A percentile compares a stretch with the other conserved stretches of the same genome.
Conservation (phyloP, 2,113 vertebrate species). For the Donacobius atricapilla region DNA sequence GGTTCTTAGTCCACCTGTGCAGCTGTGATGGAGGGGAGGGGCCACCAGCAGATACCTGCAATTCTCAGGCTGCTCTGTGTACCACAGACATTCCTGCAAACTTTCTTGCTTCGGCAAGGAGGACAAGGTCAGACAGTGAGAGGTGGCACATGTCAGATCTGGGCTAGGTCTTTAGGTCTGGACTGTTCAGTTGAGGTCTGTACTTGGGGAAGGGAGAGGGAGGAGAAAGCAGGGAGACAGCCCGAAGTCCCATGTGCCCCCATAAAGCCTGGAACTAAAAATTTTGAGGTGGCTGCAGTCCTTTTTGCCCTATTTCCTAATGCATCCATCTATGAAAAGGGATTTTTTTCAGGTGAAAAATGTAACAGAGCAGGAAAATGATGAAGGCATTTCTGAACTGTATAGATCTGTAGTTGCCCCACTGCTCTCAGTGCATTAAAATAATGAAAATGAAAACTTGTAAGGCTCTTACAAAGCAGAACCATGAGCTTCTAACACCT, state of each 20-base stretch:
- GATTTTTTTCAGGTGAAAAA: not conserved
- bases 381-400: not conserved
- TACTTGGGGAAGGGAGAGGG: no score
- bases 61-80: not conserved
- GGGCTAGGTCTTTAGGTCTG: not conserved
- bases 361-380: not conserved
- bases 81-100: not conserved
- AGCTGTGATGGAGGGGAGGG: fast-evolving
- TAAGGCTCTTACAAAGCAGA: not conserved
- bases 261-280: not conserved
- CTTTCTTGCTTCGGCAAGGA: not conserved
- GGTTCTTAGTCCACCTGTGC: not conserved
- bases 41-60: fast-evolving
- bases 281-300: not conserved
- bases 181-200: not conserved
- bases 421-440: not conserved
- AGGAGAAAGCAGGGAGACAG: not conserved
- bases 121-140: not conserved
- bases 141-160: not conserved
- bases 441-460: not conserved
- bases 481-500: not conserved
- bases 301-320: not conserved
- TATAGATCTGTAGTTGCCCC: not conserved
- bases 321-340: not conserved
- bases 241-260: not conserved